phyloP scores from a whole-genome alignment of 2,797 vertebrate species.

The Sarcophilus harrisii region DNA sequence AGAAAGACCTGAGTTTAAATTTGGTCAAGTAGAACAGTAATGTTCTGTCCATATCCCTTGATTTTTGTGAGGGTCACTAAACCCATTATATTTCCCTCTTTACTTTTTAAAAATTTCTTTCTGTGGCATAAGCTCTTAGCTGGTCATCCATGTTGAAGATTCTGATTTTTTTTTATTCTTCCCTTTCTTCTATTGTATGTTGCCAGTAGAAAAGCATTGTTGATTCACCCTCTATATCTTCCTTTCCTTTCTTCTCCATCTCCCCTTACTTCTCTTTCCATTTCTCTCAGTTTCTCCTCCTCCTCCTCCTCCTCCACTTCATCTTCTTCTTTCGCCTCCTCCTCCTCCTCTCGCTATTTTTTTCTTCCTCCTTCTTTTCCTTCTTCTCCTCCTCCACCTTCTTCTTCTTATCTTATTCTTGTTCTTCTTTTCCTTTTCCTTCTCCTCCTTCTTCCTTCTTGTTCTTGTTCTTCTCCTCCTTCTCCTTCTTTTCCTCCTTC shows the following conservation, averaged over 20 bases:
- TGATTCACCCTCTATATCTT: background rate
- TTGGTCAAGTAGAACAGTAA: background rate
- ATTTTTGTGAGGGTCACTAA: background rate
- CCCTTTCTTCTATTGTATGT: background rate
- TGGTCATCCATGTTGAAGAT: background rate
- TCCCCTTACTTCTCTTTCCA: rapidly evolving
- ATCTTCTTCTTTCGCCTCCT: too few species aligned
- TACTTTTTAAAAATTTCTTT: background rate
- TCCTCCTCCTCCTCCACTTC: background rate
- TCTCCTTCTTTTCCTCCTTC: too few species aligned
- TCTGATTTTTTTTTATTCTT: too few species aligned
- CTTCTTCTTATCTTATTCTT: too few species aligned
- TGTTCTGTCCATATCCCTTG: too few species aligned
- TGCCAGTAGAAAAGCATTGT: background rate
- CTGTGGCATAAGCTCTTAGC: background rate
- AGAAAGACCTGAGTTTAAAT: background rate
- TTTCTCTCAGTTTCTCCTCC: background rate
- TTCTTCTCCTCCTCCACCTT: too few species aligned
- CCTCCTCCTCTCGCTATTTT: too few species aligned
- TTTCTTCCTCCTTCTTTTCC: too few species aligned
- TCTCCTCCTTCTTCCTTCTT: background rate
- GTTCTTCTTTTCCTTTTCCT: too few species aligned
- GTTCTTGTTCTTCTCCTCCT: too few species aligned
- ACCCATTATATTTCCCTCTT: background rate
- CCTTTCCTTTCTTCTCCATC: background rate